A percentile compares a stretch with the other conserved stretches of the same genome.
Conservation (phyloP, 2,888 invertebrate species). For the Stegophylla sp. region DNA sequence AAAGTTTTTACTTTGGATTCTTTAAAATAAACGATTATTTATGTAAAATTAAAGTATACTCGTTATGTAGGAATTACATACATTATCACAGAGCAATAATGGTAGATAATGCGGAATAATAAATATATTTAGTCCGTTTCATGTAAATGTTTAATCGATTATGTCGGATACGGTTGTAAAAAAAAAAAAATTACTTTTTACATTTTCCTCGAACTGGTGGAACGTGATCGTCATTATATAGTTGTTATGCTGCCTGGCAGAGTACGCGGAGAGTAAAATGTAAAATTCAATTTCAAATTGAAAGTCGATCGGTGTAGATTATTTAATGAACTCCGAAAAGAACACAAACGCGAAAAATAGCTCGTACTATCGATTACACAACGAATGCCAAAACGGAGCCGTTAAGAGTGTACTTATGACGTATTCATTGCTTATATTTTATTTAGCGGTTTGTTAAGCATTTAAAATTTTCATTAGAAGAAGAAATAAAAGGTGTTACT, state of each 20-base stretch:
- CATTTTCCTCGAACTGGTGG: not conserved
- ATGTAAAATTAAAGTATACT: no score
- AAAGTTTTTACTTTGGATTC: no score
- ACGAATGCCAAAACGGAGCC: no score
- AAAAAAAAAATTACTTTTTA: constrained; percentile 9
- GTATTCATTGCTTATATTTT: no score
- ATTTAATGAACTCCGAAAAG: constrained; percentile 23
- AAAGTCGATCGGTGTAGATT: constrained; percentile 27
- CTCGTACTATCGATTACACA: not conserved
- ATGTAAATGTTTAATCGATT: constrained; percentile 43
- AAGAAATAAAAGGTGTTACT: no score
- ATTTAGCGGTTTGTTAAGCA: no score
- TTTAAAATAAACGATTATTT: no score
- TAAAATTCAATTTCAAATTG: constrained; percentile 45
- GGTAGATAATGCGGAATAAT: no score
- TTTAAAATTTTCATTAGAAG: no score
- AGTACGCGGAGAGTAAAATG: constrained; percentile 20
- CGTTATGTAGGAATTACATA: not conserved
- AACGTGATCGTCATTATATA: constrained; percentile 54
- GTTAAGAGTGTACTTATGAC: no score
- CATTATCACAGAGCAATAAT: constrained; percentile 4
- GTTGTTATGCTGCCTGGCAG: constrained; percentile 12
- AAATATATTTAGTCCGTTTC: constrained; percentile 28
- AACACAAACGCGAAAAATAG: not conserved
- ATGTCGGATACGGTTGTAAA: constrained; percentile 4